Conservation (phyloP, 2,888 invertebrate genomes). For the Rhamnusium bicolor region DNA sequence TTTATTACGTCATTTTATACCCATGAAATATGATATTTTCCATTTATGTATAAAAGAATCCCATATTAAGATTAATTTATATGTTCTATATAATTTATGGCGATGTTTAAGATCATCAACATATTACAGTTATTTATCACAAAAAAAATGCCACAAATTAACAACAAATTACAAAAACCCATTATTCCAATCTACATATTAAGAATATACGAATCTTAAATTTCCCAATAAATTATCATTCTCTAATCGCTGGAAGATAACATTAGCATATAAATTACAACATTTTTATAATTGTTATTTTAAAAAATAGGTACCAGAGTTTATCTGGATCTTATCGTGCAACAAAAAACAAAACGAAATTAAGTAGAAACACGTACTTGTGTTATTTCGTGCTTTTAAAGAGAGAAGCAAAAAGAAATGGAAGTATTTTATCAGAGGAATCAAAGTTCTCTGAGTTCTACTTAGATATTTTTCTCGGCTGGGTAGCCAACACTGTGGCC, state of each 20-base stretch:
- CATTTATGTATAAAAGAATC: not conserved
- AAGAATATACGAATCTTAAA: constrained; percentile 37
- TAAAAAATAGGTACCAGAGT: constrained; percentile 37
- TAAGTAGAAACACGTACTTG: constrained; percentile 49
- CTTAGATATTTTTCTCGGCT: constrained; percentile 51
- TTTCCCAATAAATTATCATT: constrained; percentile 44
- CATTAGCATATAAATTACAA: constrained; percentile 48
- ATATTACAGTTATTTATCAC: constrained; percentile 8
- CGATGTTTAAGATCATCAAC: constrained; percentile 5
- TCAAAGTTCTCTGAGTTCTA: constrained; percentile 50
- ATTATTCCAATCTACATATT: constrained; percentile 42
- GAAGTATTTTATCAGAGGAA: constrained; percentile 52
- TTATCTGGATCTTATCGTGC: constrained; percentile 43
- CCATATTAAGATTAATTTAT: constrained; percentile 8
- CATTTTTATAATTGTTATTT: constrained; percentile 46
- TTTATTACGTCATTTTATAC: constrained; percentile 1
- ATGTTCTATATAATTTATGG: not conserved
- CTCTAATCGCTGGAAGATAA: constrained; percentile 38
- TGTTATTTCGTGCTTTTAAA: constrained; percentile 46
- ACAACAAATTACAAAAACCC: constrained; percentile 35
- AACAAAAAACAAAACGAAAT: constrained; percentile 42
- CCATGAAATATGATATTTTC: not conserved
- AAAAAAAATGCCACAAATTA: constrained; percentile 24
- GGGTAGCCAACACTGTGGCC: constrained; percentile 48
- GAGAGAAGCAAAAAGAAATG: constrained; percentile 42